These are phyloP conservation scores for Zaprionus vittiger DNA, from an alignment of 1,140 invertebrate species.

Conservation along the genomic window DNA sequence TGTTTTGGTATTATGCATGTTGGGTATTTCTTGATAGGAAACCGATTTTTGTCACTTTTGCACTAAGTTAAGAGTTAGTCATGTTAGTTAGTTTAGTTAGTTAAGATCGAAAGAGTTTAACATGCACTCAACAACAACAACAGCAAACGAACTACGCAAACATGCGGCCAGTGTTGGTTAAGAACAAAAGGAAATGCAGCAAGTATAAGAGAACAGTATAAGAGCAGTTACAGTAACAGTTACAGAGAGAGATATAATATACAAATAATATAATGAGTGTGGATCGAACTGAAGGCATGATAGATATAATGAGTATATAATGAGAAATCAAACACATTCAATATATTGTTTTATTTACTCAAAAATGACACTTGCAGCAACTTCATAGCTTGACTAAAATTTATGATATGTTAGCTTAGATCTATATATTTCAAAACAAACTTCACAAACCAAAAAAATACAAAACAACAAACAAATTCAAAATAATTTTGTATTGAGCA, in stretches of 20 bases:
- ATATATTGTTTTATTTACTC: conserved; percentile 9
- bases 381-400: conserved; percentile 84
- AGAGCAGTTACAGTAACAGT: not conserved
- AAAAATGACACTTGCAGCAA: conserved; percentile 83
- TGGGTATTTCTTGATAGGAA: conserved; percentile 67
- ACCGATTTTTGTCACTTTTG: conserved; percentile 69
- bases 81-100: conserved; percentile 16
- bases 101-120: conserved; percentile 9
- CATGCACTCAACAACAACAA: conserved; percentile 29
- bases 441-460: conserved; percentile 40
- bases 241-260: not conserved
- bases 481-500: conserved; percentile 51
- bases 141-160: conserved; percentile 11
- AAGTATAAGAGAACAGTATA: conserved; percentile 17
- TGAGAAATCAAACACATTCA: conserved; percentile 48
- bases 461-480: conserved; percentile 32
- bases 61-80: conserved; percentile 7
- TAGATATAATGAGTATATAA: conserved; percentile 14
- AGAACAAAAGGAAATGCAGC: conserved; percentile 7
- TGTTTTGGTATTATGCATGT: conserved; percentile 67
- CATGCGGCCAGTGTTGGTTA: conserved; percentile 59
- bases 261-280: not conserved
- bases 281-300: conserved; percentile 8
- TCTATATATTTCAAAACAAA: conserved; percentile 47
- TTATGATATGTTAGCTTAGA: conserved; percentile 77